Conservation (phyloP, 2,113 vertebrate species). For the Puma concolor region DNA sequence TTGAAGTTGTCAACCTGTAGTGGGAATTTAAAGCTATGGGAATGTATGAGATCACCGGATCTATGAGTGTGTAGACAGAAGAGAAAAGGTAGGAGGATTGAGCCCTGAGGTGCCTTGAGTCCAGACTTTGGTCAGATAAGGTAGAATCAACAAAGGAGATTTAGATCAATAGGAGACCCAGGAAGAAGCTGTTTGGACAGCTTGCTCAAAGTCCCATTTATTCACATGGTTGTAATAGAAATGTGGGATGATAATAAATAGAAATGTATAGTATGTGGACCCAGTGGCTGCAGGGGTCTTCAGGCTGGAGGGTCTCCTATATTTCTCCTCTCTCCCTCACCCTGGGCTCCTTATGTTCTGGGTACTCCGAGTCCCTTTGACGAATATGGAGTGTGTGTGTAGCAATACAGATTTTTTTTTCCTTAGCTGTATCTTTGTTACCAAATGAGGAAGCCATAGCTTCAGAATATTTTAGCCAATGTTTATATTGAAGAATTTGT, state of each 20-base stretch:
- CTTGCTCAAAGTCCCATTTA: not conserved
- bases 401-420: not conserved
- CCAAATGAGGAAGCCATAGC: not conserved
- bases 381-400: not conserved
- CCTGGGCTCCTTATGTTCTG: not conserved
- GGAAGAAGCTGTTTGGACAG: not conserved
- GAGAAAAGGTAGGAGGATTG: not conserved
- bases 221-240: not conserved
- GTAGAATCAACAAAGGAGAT: not conserved
- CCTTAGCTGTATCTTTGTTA: not conserved
- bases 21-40: constrained; percentile 15
- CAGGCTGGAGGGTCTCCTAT: not conserved
- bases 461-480: not conserved
- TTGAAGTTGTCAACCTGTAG: not conserved
- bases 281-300: not conserved
- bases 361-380: not conserved
- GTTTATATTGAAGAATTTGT: not conserved
- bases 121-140: not conserved
- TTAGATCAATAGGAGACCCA: not conserved
- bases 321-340: not conserved
- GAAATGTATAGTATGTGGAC: not conserved
- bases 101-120: not conserved
- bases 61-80: not conserved
- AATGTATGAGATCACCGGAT: not conserved
- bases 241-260: not conserved